Evolutionary conservation across 2,797 vertebrate genomes (phyloP).

Genomic region (Girardinus metallicus): DNA sequence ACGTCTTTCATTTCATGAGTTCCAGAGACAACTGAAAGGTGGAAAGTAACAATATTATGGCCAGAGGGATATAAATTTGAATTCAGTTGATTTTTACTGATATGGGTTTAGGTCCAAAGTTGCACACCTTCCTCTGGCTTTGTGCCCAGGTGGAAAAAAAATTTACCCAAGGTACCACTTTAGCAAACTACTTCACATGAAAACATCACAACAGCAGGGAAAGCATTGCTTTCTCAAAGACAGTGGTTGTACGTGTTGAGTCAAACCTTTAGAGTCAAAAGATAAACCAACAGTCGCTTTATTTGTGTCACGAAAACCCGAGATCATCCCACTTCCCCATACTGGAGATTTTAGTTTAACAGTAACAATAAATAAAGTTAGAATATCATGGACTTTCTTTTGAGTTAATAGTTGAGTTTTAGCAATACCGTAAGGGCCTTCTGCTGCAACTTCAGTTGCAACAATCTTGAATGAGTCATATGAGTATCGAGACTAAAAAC

Average conservation of each 20-base stretch:
- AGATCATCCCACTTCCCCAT: no score
- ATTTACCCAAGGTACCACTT: background rate
- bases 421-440: background rate
- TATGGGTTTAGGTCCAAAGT: background rate
- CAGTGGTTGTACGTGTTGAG: background rate
- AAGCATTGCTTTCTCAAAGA: background rate
- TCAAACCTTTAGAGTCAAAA: background rate
- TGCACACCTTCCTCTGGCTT: background rate
- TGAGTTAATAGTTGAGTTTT: background rate
- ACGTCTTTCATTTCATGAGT: slow-evolving; percentile 17
- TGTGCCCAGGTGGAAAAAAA: no score
- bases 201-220: background rate
- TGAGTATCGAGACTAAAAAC: background rate
- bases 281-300: background rate
- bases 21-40: slow-evolving; percentile 13
- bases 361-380: no score
- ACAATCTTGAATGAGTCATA: background rate
- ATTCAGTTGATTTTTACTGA: background rate
- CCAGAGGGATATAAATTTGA: slow-evolving; percentile 5
- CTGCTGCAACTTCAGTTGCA: background rate
- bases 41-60: background rate
- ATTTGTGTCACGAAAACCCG: no score
- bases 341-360: no score
- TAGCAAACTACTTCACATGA: background rate
- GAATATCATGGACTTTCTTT: background rate